Percentiles rank a stretch among this genome's conserved stretches.
Conservation (phyloP, 2,113 vertebrate species). For the Mellivora capensis region DNA sequence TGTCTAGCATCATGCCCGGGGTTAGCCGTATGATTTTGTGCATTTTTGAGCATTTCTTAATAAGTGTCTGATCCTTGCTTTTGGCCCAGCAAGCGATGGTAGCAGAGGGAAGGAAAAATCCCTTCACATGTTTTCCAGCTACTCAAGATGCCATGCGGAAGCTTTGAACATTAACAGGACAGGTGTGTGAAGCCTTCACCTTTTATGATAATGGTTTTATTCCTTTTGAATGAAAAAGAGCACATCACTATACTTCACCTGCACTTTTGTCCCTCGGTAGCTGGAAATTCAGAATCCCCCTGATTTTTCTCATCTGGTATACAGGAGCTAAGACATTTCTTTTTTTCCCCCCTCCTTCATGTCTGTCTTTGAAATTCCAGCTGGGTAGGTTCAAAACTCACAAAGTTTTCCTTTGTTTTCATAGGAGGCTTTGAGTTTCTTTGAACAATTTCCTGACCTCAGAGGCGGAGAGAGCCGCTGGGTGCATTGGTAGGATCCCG, state of each 20-base stretch:
- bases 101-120: not conserved
- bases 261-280: fast-evolving
- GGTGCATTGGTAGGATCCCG: not conserved
- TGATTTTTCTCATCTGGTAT: not conserved
- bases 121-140: not conserved
- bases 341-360: not conserved
- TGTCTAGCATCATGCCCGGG: fast-evolving
- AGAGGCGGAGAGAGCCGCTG: not conserved
- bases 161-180: not conserved
- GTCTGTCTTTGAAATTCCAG: not conserved
- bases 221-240: not conserved
- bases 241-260: not conserved
- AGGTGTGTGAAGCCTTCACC: not conserved
- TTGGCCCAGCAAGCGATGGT: not conserved
- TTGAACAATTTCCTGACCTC: not conserved
- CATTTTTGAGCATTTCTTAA: not conserved
- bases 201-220: not conserved
- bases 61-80: not conserved
- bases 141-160: not conserved
- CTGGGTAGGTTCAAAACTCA: not conserved
- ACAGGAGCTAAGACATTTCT: not conserved
- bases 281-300: not conserved
- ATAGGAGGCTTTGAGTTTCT: not conserved
- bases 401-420: not conserved
- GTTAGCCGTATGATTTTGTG: not conserved